Evolutionary conservation across 2,888 invertebrate species (phyloP), one percentile per base, ranked within the genome.

Genomic region (Calameuta pallipes): DNA sequence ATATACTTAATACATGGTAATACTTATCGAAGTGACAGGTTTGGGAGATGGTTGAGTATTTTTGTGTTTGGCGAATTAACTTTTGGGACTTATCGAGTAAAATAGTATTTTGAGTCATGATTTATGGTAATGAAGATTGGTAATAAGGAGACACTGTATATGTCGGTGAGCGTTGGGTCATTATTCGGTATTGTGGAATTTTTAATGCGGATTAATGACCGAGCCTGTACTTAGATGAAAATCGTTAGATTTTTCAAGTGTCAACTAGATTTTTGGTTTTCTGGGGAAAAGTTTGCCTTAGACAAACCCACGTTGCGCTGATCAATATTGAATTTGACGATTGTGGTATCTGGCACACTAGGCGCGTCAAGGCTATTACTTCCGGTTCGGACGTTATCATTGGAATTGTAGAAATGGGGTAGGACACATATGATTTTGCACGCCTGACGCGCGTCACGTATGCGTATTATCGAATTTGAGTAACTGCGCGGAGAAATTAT

Each of bases 201-300:
- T 4, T 6, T 2, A 41, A 6, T 15, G 2, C 2, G 41, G 6
- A 23, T 15, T 2, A 9, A 9, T 23, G 2, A 23, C 23, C 9
- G 6, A 6, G 23, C 23, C 23, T 56, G 23, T 23, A n/a, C n/a
- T n/a, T n/a, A 56, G 56, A 23, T 56, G 56, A 2, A 23, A 56
- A 56, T 56, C 9, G 23, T 56, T 56, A 9, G 2, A 56, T 2
- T 71, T 33, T 71, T 71, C 9, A 71, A 6, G 0, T 9, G 30
- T 15, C 71, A 4, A 2, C 30, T 9, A 23, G 9, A 9, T 71
- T 71, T 71, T 71, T 33, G 3, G 3, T 35, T 79, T 75, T 76
- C 69, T 35, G 23, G 30, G 76, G 69, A 86, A 86, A 87, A 82
- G 82, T 87, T 87, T 86, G 80, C 41, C 83, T 69, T 74, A 74